Conservation (phyloP, 2,888 invertebrate genomes). For the Venusia cambrica region DNA sequence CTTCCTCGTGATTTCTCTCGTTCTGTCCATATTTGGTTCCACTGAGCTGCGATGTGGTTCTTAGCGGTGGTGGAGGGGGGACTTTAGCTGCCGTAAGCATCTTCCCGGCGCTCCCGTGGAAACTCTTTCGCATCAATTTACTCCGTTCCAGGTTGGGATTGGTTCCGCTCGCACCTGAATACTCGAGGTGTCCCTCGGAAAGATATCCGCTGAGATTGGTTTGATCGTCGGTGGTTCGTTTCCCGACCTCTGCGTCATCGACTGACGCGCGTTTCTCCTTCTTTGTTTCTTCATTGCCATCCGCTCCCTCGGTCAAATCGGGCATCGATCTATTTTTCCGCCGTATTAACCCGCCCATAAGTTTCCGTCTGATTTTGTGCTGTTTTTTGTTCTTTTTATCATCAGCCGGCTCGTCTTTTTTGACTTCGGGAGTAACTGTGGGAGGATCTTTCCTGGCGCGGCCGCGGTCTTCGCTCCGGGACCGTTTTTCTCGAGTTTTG, state of each 20-base stretch:
- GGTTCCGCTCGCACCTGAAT: slow-evolving; percentile 82
- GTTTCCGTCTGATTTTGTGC: slow-evolving; percentile 92
- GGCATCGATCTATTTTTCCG: slow-evolving; percentile 96
- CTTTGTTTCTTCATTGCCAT: slow-evolving; percentile 66
- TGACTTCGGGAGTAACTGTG: slow-evolving; percentile 84
- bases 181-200: slow-evolving; percentile 93
- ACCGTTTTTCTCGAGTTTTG: slow-evolving; percentile 87
- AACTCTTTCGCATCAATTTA: slow-evolving; percentile 93
- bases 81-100: slow-evolving; percentile 92
- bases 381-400: slow-evolving; percentile 91
- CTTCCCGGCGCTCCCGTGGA: slow-evolving; percentile 91
- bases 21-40: slow-evolving; percentile 83
- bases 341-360: slow-evolving; percentile 94
- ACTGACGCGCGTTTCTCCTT: slow-evolving; percentile 79
- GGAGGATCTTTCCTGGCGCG: slow-evolving; percentile 87
- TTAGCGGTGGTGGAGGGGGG: slow-evolving; percentile 90
- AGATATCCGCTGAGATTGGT: slow-evolving; percentile 88
- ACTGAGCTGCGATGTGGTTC: slow-evolving; percentile 92
- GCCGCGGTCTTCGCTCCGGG: slow-evolving; percentile 92
- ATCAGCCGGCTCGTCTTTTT: slow-evolving; percentile 84
- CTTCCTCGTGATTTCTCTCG: slow-evolving; percentile 68
- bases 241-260: slow-evolving; percentile 89
- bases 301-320: slow-evolving; percentile 91
- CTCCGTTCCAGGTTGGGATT: slow-evolving; percentile 93
- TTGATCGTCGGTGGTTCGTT: slow-evolving; percentile 82